Conservation (phyloP, 1,140 invertebrate species). For the Apocrypta bakeri region DNA sequence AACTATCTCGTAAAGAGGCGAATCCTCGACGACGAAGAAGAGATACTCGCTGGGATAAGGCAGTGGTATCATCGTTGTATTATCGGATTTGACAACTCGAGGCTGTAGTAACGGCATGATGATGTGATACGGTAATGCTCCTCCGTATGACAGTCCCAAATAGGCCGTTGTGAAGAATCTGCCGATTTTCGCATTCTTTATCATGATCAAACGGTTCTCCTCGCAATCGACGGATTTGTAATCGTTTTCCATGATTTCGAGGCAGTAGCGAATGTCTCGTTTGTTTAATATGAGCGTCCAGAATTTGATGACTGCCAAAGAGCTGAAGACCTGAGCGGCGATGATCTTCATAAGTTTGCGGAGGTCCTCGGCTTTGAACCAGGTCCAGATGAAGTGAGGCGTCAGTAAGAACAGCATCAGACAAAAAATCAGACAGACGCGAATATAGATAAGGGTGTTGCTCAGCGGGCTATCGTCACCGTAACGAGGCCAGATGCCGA, state of each 20-base stretch:
- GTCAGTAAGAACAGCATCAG: constrained; percentile 64
- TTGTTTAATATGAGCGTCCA: constrained; percentile 67
- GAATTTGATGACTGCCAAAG: constrained; percentile 67
- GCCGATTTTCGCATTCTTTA: constrained; percentile 64
- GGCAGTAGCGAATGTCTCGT: constrained; percentile 58
- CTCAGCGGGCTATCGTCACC: constrained; percentile 52
- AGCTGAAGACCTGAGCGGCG: constrained; percentile 65
- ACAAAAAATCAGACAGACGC: constrained; percentile 58
- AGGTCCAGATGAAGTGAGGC: constrained; percentile 65
- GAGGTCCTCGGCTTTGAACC: constrained; percentile 65
- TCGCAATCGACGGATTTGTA: constrained; percentile 60
- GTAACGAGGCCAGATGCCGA: constrained; percentile 67
- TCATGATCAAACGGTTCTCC: constrained; percentile 62
- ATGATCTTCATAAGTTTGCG: constrained; percentile 67
- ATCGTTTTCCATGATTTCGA: constrained; percentile 62
- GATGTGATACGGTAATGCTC: constrained; percentile 68
- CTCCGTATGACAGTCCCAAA: constrained; percentile 64
- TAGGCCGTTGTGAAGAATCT: constrained; percentile 64
- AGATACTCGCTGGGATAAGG: constrained; percentile 68
- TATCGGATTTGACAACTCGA: constrained; percentile 57
- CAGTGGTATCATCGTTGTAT: constrained; percentile 65
- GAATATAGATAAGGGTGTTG: constrained; percentile 53
- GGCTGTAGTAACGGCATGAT: constrained; percentile 65
- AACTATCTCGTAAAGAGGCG: constrained; percentile 64
- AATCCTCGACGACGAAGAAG: constrained; percentile 64